Percentiles rank a stretch among this genome's conserved stretches.
Conservation (phyloP, 2,797 vertebrate species). For the Merluccius polli region DNA sequence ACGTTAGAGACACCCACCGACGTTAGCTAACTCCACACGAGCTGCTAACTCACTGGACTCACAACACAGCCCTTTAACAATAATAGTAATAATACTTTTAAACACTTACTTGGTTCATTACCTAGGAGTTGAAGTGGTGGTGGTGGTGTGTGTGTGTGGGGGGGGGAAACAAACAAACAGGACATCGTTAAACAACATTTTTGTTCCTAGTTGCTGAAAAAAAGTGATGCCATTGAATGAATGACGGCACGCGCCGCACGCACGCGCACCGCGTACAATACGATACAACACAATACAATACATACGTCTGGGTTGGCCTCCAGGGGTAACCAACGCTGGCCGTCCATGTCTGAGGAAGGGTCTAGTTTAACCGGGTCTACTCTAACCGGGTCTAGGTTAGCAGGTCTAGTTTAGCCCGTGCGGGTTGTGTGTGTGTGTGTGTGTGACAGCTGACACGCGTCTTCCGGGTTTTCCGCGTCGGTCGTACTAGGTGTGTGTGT, state of each 20-base stretch:
- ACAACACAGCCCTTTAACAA: neutral
- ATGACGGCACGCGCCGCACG: too few species aligned
- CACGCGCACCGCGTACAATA: too few species aligned
- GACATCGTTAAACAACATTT: constrained; percentile 30
- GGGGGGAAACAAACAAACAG: constrained; percentile 33
- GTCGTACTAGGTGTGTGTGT: too few species aligned
- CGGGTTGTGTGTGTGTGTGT: too few species aligned
- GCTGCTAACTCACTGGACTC: neutral
- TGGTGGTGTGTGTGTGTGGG: too few species aligned
- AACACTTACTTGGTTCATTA: constrained; percentile 92
- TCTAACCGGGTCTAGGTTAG: too few species aligned
- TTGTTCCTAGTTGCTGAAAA: constrained; percentile 45
- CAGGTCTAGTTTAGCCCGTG: too few species aligned
- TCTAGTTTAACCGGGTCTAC: too few species aligned
- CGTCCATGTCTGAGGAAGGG: constrained; percentile 77
- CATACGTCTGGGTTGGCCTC: constrained; percentile 95
- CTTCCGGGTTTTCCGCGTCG: constrained; percentile 50
- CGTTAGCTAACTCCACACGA: neutral
- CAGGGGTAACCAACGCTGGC: constrained; percentile 91
- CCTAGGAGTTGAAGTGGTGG: too few species aligned
- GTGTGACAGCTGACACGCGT: constrained; percentile 57
- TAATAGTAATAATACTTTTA: neutral
- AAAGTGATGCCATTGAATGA: constrained; percentile 53
- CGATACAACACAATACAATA: too few species aligned
- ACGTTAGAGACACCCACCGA: too few species aligned